Percentiles rank a stretch among this genome's conserved stretches.
Conservation (phyloP, 2,797 vertebrate genomes). For the Danio tinwini region DNA sequence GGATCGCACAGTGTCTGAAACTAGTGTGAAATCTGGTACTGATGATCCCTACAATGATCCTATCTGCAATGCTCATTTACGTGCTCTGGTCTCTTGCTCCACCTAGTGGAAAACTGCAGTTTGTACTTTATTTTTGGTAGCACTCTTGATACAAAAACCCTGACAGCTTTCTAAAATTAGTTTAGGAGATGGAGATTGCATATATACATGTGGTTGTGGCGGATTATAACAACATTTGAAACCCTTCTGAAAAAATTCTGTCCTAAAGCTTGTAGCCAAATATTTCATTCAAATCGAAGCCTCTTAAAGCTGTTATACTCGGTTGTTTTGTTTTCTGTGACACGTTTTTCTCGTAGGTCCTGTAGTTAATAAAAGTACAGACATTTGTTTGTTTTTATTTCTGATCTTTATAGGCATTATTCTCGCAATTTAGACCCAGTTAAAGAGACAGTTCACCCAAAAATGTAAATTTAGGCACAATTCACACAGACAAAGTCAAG, state of each 20-base stretch:
- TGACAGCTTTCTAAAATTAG: neutral
- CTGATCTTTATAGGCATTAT: neutral
- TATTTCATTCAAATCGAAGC: slow-evolving; percentile 4
- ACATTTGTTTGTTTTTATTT: neutral
- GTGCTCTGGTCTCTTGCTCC: slow-evolving; percentile 9
- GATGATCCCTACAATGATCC: neutral
- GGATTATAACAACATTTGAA: neutral
- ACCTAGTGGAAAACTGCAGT: slow-evolving; percentile 21
- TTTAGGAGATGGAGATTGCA: slow-evolving; percentile 30
- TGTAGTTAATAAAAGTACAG: slow-evolving; percentile 7
- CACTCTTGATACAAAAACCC: neutral
- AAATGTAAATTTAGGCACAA: too few relatives aligned
- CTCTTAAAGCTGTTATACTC: neutral
- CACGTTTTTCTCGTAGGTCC: slow-evolving; percentile 9
- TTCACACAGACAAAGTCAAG: too few relatives aligned
- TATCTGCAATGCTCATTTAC: neutral
- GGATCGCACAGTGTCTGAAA: neutral
- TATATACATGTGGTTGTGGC: slow-evolving; percentile 21
- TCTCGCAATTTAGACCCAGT: slow-evolving; percentile 21
- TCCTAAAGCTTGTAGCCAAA: slow-evolving; percentile 55
- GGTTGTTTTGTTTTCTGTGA: neutral
- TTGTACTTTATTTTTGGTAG: neutral
- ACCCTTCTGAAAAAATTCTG: neutral
- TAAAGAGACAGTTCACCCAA: neutral
- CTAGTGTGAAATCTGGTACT: slow-evolving; percentile 4